A percentile compares a stretch with the other conserved stretches of the same genome.
phyloP scores from a whole-genome alignment of 2,797 vertebrate genomes.

The Hippopotamyrus pictus region DNA sequence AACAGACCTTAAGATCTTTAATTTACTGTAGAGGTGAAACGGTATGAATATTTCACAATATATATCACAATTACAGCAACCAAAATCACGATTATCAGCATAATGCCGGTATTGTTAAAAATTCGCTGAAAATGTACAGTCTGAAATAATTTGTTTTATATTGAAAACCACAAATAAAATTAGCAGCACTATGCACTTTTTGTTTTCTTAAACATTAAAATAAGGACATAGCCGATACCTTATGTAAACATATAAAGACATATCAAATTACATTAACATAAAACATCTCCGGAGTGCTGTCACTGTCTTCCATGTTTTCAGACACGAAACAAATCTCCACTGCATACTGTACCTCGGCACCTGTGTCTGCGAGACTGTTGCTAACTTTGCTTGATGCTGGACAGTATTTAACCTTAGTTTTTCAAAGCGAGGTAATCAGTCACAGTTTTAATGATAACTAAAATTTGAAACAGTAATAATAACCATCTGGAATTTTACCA shows the following conservation, averaged over 20 bases:
- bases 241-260: neutral
- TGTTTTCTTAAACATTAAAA: neutral
- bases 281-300: neutral
- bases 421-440: neutral
- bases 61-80: neutral
- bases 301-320: neutral
- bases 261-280: neutral
- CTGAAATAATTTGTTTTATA: neutral
- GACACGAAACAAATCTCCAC: neutral
- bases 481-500: neutral
- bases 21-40: neutral
- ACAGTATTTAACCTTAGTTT: neutral
- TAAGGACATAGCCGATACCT: neutral
- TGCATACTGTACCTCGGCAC: neutral
- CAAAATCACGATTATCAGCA: neutral
- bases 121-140: neutral
- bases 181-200: neutral
- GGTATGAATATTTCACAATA: neutral
- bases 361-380: neutral
- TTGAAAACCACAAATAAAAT: neutral
- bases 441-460: neutral
- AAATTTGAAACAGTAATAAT: neutral
- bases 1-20: neutral
- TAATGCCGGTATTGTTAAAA: neutral
- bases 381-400: neutral